Evolutionary conservation across 2,797 vertebrate species (phyloP), one percentile per base, ranked within the genome.

Genomic region (Mycteria americana): DNA sequence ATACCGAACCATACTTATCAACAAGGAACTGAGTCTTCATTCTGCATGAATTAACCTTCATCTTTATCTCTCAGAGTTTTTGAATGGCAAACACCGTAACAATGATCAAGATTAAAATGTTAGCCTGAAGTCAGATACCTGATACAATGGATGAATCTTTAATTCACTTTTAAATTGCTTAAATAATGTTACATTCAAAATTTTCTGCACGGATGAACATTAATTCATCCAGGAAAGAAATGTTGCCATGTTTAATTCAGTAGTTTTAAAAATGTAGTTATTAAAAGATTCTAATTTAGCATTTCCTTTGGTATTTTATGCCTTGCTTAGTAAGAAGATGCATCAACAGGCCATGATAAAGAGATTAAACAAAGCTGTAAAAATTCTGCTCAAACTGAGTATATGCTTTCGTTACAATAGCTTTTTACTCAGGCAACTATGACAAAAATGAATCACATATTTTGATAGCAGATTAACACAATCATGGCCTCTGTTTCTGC

Each of bases 171-270:
- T 83, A 97, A 96, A 97, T 93, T 96, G 90, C 80, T 96, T 92
- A 92, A 97, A 79, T 87, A 85, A 95, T 83, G 74, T 93, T 95
- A 90, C 82, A 95, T 95, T 96, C 93, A 81, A 92, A 45, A 91
- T 92, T 97, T 96, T 95, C 69, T 97, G 82, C 93, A 54, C 27
- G 50, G 95, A 63, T 93, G 93, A 96, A 48, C 79, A 92, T 94
- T 94, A 95, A 91, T 88, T 97, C 97, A 88, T 77, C 53, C 79
- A 72, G 68, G 64, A 96, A 96, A 95, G 80, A 72, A 95, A 77
- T 35, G 77, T 63, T 87, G 54, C 64, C 57, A 96, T 96, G 96
- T 96, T 98, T 96, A 96, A 98, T 97, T 97, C 91, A 97, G 92
- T 41, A 92, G 84, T 74, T 95, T 92, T 16, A 72, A 97, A 96